A percentile compares a stretch with the other conserved stretches of the same genome.
These are phyloP conservation scores for Anas capensis DNA, from an alignment of 2,797 vertebrate species.

Conservation along the genomic window DNA sequence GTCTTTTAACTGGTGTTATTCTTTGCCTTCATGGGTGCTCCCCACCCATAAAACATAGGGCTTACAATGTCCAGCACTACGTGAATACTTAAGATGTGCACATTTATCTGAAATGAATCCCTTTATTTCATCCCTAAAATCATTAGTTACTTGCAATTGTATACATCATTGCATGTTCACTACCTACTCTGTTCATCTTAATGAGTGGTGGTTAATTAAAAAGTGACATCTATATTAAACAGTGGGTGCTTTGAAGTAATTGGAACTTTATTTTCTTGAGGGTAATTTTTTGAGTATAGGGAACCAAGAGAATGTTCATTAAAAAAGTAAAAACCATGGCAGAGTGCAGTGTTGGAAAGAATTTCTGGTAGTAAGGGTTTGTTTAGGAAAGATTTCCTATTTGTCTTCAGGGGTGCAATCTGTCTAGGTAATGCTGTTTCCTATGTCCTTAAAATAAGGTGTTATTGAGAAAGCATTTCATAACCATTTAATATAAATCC, in stretches of 20 bases:
- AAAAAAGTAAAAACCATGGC: not conserved
- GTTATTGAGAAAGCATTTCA: not conserved
- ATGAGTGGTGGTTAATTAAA: not conserved
- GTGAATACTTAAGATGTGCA: not conserved
- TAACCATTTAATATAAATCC: not conserved
- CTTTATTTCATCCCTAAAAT: not conserved
- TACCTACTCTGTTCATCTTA: not conserved
- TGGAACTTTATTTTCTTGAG: not conserved
- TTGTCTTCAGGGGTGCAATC: not conserved
- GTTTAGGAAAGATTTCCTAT: not conserved
- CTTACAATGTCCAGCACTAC: rapidly evolving
- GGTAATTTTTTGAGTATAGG: not conserved
- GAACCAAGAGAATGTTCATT: not conserved
- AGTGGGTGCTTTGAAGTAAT: not conserved
- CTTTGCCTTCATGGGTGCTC: not conserved
- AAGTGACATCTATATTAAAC: not conserved
- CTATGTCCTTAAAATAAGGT: not conserved
- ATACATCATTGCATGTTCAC: rapidly evolving
- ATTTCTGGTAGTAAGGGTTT: not conserved
- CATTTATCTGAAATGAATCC: not conserved
- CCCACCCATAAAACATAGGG: not conserved
- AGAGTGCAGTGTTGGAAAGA: not conserved
- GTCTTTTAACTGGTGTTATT: not conserved
- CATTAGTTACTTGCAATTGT: not conserved
- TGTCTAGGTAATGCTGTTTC: not conserved